Evolutionary conservation across 2,888 invertebrate genomes (phyloP), one percentile per base, ranked within the genome.

Genomic region (Orchestes rusci): DNA sequence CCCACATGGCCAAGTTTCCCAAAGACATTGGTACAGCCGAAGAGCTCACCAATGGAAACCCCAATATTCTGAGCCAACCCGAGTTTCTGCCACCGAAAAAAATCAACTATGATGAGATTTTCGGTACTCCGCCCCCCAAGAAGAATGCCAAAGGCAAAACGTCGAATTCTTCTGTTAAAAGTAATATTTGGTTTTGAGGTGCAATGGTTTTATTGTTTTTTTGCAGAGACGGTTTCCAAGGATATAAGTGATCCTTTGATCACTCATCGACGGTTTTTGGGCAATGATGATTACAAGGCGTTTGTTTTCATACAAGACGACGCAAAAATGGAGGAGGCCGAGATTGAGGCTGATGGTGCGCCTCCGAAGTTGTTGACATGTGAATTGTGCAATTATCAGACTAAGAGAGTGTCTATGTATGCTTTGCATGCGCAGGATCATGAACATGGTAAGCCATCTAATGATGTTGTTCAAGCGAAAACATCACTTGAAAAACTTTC

Each of bases 1-100:
- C 78, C 29, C 77, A 74, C 53, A 83, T 87, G 82, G 79, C 82
- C 52, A 87, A 87, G 64, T 89, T 90, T 68, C 84, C 84, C 0
- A 75, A 76, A 34, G 89, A 89, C 67, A 76, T 90, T 2, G 72
- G 76, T 40, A 75, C 73, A 44, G 90, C 90, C 0, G 89, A 90
- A 62, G 74, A 74, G 34, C 72, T 79, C 43, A 79, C 83, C 2
- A 76, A 77, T 17, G 87, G 87, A 5, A 78, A 86, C 65, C 75
- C 76, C 16, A 74, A 81, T 53, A 85, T 87, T 52, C 65, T 86
- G 30, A 72, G 73, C 4, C 73, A 75, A 54, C 75, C 80, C 27
- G 77, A 71, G 53, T 76, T 73, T 54, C 60, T 58, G 20, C 74
- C 74, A 1, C 70, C 72, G 47, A 70, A 73, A 45, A 74, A 73